Evolutionary conservation across 2,797 vertebrate species (phyloP), one percentile per base, ranked within the genome.

Genomic region (Heteromormyrus szaboi): DNA sequence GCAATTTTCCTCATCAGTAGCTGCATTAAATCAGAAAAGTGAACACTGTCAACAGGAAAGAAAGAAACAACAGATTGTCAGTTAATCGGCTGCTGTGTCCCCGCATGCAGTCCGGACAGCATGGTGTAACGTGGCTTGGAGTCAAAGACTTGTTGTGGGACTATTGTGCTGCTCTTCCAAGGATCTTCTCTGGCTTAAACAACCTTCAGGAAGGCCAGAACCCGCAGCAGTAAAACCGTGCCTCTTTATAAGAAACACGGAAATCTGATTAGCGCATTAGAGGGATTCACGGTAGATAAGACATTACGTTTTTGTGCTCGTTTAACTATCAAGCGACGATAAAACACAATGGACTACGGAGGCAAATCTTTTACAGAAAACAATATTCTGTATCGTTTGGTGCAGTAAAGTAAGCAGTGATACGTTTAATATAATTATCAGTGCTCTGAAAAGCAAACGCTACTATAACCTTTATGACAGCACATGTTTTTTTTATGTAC

Each of bases 391-490:
- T 48, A 85, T 85, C 83, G 11, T 85, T 53, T 53, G 83, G 4
- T 37, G 25, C 53, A 17, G 85, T 59, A 59, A 51, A 56, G 54
- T 86, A 62, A 86, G 53, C 85, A 86, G 54, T 59, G 54, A 51
- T 33, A 85, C 48, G 9, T 85, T 85, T 50, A 85, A 85, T 85
- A 53, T 53, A 85, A 85, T 85, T 85, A 85, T 85, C 83, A 53
- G 29, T 4, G 11, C 17, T 62, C 51, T 56, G 8, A 17, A 86
- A 41, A 41, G 33, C 85, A 62, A 86, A 86, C 8, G 29, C 51
- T 12, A 46, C 29, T 37, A 86, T 86, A 62, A 54, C 54, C 25
- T 59, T 56, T 56, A 86, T 86, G 51, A 59, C 33, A 56, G 37
- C 25, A 6, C 33, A 17, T 86, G 7, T 59, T 37, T 53, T 53